Percentiles rank a stretch among this genome's conserved stretches.
phyloP scores from a whole-genome alignment of 1,140 invertebrate genomes.

The Drosophila bocki region DNA sequence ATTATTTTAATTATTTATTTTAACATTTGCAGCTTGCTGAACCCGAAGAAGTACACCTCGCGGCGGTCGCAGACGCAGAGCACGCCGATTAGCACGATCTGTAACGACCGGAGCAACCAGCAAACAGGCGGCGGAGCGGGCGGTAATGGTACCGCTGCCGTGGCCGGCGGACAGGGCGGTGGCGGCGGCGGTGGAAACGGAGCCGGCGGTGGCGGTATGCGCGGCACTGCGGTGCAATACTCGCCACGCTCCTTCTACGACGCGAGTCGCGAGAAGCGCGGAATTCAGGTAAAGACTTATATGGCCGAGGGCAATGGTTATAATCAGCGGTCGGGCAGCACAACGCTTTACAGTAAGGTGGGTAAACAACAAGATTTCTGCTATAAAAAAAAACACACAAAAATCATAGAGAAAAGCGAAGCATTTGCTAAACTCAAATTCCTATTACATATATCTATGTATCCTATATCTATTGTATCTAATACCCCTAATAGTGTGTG shows the following conservation, averaged over 20 bases:
- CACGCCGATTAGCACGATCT: slow-evolving; percentile 84
- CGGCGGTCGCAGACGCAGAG: slow-evolving; percentile 83
- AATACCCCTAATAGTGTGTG: slow-evolving; percentile 25
- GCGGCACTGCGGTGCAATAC: slow-evolving; percentile 85
- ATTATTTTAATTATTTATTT: too few species aligned
- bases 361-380: slow-evolving; percentile 76
- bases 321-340: slow-evolving; percentile 89
- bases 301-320: slow-evolving; percentile 97
- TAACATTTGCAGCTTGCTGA: slow-evolving; percentile 82
- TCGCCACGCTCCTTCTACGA: slow-evolving; percentile 85
- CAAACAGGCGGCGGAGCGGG: slow-evolving; percentile 62
- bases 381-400: slow-evolving; percentile 56
- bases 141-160: slow-evolving; percentile 51
- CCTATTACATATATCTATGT: slow-evolving; percentile 63
- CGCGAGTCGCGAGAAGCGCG: slow-evolving; percentile 84
- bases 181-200: slow-evolving; percentile 28
- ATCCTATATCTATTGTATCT: slow-evolving; percentile 55
- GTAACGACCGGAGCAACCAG: slow-evolving; percentile 81
- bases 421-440: slow-evolving; percentile 54
- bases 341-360: slow-evolving; percentile 97
- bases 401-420: slow-evolving; percentile 46
- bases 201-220: slow-evolving; percentile 61
- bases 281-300: slow-evolving; percentile 97
- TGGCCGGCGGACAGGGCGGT: slow-evolving; percentile 39
- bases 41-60: slow-evolving; percentile 86